phyloP scores from a whole-genome alignment of 1,140 invertebrate genomes.

The Drosophila busckii region DNA sequence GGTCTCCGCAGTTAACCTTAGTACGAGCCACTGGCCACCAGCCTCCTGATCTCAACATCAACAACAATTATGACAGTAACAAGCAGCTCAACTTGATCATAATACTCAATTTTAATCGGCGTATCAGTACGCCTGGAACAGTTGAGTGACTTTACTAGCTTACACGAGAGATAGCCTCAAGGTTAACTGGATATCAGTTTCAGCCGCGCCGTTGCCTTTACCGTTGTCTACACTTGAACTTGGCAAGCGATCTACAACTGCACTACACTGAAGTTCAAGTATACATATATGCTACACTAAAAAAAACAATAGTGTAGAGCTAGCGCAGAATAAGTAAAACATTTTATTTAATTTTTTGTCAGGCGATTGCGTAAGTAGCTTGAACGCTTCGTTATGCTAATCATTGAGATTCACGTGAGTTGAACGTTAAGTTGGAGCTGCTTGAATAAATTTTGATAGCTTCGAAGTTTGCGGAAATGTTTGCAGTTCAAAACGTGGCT shows the following conservation, averaged over 20 bases:
- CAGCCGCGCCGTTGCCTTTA: slow-evolving; percentile 26
- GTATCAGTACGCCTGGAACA: slow-evolving; percentile 15
- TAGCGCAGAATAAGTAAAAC: no score
- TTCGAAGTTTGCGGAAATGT: slow-evolving; percentile 3
- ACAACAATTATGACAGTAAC: not conserved
- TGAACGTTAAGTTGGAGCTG: no score
- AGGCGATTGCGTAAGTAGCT: no score
- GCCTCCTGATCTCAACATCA: slow-evolving; percentile 14
- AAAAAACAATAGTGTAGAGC: no score
- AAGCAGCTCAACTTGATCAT: slow-evolving; percentile 35
- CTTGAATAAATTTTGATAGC: no score
- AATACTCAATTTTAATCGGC: slow-evolving; percentile 1
- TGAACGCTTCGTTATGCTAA: no score
- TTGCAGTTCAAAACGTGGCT: not conserved
- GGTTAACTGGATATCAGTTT: slow-evolving; percentile 44
- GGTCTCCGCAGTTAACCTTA: slow-evolving; percentile 11
- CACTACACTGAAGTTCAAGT: no score
- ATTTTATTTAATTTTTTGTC: no score
- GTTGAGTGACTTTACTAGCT: slow-evolving; percentile 51
- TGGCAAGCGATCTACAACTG: no score
- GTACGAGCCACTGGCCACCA: slow-evolving; percentile 5
- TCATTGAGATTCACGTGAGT: no score
- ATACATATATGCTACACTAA: no score
- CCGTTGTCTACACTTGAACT: slow-evolving; percentile 64
- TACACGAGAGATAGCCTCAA: slow-evolving; percentile 53